phyloP scores from a whole-genome alignment of 2,888 invertebrate species.

The Silvanus unidentatus region DNA sequence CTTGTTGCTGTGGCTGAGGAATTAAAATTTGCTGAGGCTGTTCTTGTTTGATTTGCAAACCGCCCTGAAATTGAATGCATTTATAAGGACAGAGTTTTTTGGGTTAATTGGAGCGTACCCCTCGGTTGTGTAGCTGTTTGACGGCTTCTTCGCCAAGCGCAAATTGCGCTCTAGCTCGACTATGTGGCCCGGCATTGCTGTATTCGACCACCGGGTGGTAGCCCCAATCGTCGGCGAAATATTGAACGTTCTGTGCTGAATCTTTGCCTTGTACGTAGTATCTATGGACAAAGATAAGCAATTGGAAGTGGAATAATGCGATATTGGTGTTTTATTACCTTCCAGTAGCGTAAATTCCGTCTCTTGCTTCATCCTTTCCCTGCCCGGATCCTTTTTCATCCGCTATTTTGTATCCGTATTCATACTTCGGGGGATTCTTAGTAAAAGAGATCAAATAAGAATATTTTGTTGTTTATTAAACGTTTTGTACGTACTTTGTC shows the following conservation, averaged over 20 bases:
- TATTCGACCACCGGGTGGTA: constrained; percentile 59
- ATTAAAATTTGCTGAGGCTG: constrained; percentile 11
- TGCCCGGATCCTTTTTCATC: constrained; percentile 44
- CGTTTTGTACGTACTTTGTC: constrained; percentile 40
- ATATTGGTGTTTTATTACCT: constrained; percentile 30
- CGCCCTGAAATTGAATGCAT: neutral
- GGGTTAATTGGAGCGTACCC: constrained; percentile 21
- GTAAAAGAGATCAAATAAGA: neutral
- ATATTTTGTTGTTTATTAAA: neutral
- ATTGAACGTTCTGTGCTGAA: constrained; percentile 52
- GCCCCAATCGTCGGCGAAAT: constrained; percentile 58
- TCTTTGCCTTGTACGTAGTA: constrained; percentile 39
- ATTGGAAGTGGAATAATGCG: neutral
- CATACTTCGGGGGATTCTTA: constrained; percentile 50
- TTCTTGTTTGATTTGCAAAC: constrained; percentile 8
- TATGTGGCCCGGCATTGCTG: constrained; percentile 49
- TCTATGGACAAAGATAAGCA: constrained; percentile 25
- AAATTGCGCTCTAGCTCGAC: constrained; percentile 49
- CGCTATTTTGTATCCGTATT: constrained; percentile 48
- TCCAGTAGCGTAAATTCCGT: constrained; percentile 46
- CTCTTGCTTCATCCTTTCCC: constrained; percentile 46
- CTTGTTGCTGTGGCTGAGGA: constrained; percentile 2
- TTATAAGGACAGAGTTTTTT: neutral
- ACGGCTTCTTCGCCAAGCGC: constrained; percentile 55
- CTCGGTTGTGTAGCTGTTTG: constrained; percentile 38